Evolutionary conservation across 2,888 invertebrate genomes (phyloP), one percentile per base, ranked within the genome.

Genomic region (Orthosia gracilis): DNA sequence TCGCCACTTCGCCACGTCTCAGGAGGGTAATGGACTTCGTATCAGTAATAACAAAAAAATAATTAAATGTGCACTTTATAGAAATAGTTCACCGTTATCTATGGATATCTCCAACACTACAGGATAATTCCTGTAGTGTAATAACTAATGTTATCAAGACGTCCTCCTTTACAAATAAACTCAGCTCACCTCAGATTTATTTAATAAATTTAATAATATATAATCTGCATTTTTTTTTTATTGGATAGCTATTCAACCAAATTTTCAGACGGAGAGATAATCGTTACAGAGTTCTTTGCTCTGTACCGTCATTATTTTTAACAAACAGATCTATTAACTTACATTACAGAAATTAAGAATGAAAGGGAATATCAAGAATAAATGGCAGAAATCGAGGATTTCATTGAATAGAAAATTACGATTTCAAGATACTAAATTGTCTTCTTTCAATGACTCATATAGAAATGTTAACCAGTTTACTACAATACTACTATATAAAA

Each of bases 401-500:
- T 18, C 18, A 18, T 52, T 31, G 40, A 59, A 59, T 26, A 26
- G 57, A 9, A 9, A 18, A 26, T 59, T 59, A 40, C n/a, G 40
- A n/a, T 59, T n/a, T 59, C 40, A 40, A 58, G 11, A 18, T 58
- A 4, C 4, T 31, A 40, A n/a, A n/a, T 58, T 45, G n/a, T 40
- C n/a, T n/a, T 2, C n/a, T 40, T 59, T n/a, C n/a, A 55, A 15
- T 23, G 15, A 15, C 9, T 57, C 2, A 13, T 7, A 15, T 52
- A 52, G n/a, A n/a, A 11, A 12, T n/a, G 52, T 52, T 52, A n/a
- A 52, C 12, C 1, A n/a, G 3, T 52, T 52, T n/a, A 23, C 2
- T 23, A 23, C 55, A 23, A 70, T 71, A 23, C 2, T 23, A 23
- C 55, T 15, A 70, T 71, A 71, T 15, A 15, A 17, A 18, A 40